Base-by-base conservation (phyloP, 2,888 invertebrate genomes). In the Andrena haemorrhoa region DNA sequence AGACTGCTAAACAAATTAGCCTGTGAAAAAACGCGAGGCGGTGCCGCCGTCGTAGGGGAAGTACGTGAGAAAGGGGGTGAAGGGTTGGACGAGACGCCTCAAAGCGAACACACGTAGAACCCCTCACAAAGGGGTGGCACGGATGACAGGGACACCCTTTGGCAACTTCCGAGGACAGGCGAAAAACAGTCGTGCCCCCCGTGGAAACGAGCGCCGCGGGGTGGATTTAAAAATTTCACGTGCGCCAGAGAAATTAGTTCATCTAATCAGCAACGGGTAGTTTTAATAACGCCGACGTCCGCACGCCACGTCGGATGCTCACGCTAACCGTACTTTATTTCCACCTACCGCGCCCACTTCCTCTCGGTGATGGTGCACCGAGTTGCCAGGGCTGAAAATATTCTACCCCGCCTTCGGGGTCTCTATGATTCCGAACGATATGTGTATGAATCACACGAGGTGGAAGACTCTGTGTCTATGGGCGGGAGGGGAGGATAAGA, bases 1-100 rank as follows among this genome's bases (percentile, higher is more conserved):
- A 86, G 87, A 88, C 87, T 83, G 85, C 91, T 90, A 90, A 92
- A 91, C 89, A 91, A 92, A 92, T 92, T 91, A 92, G 90, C 88
- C 82, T 66, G 82, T 88, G 23, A 8, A 41, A 41, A 91, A 89
- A 87, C 79, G 81, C 70, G 64, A 63, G 64, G 69, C 49, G 58
- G 61, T 41, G 41, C 33, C 26, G 49, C 61, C 58, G 63, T 61
- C 29, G 69, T 51, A 56, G 63, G 71, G 75, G 49, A 69, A 75
- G 69, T 66, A 31, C 47, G 72, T 60, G 23, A 63, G 65, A 66
- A 72, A 41, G n/a, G 71, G 58, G 31, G 26, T 6, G 33, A 41
- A 68, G 47, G 53, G 33, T 35, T 53, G 35, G 16, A 47, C 23
- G 26, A 29, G 56, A 70, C 5, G 60, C 64, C 26, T 72, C 72